Base-by-base conservation (phyloP, 1,140 invertebrate species). In the Drosophila albomicans region DNA sequence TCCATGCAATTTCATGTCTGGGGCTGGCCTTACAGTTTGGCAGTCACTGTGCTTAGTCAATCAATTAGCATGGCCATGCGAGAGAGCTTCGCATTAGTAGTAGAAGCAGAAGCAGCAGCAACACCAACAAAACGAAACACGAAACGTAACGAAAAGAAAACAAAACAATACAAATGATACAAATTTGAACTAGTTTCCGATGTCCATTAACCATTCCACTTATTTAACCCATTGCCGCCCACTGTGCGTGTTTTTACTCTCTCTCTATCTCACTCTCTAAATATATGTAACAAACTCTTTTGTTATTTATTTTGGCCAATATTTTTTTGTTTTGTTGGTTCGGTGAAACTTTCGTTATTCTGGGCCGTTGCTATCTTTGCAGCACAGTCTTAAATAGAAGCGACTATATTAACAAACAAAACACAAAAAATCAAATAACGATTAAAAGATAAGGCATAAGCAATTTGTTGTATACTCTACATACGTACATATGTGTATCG, bases 151-250 rank as follows among this genome's bases (percentile, higher is more conserved):
- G 43, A 45, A 75, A 69, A 41, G 74, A 63, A 51, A 48, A 62
- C 35, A 54, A 51, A 61, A 48, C 32, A 48, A 66, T 70, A 65
- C 54, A 81, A 75, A 81, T 78, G 38, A 71, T 72, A 72, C 54
- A 75, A 65, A 76, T 88, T 87, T 84, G 77, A 84, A 80, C 84
- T 72, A 88, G 77, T 88, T 88, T 80, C 76, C 51, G n/a, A 66
- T 70, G 58, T 56, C 57, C 64, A 79, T 87, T 87, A 82, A 45
- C 38, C 35, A 38, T 51, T 38, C 35, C 35, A 62, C 16, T 57
- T 61, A 61, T 76, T 76, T 80, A 75, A 80, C 84, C 84, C 79
- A 75, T 82, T 87, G 82, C 77, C 80, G 84, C 80, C 85, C 84
- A 74, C 57, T 68, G 35, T 65, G 58, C 56, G 70, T 65, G 43